These are phyloP conservation scores for Anoplolepis gracilipes DNA, from an alignment of 1,140 invertebrate genomes.

Conservation along the genomic window DNA sequence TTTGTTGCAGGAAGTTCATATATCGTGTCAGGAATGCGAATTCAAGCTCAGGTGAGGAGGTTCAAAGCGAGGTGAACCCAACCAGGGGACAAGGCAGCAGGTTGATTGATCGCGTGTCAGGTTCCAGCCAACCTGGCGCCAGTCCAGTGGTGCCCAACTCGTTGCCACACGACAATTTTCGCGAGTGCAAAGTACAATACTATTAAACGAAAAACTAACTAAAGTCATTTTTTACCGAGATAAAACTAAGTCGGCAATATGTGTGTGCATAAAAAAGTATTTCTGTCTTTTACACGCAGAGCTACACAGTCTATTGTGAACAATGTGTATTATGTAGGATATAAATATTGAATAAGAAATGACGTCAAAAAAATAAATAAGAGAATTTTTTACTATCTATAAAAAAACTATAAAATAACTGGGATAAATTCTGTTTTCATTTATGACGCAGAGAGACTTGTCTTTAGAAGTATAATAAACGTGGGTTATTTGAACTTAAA, in stretches of 20 bases:
- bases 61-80: constrained; percentile 75
- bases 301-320: background rate
- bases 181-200: background rate
- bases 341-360: constrained; percentile 3
- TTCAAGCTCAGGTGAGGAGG: constrained; percentile 68
- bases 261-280: background rate
- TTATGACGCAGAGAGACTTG: background rate
- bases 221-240: constrained; percentile 29
- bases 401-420: background rate
- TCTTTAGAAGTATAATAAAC: background rate
- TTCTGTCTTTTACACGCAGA: background rate
- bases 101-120: constrained; percentile 85
- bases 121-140: constrained; percentile 84
- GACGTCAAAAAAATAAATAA: constrained; percentile 20
- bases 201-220: constrained; percentile 28
- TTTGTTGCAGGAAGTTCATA: constrained; percentile 18
- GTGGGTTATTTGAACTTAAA: constrained; percentile 18
- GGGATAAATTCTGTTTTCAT: background rate
- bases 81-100: constrained; percentile 74
- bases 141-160: constrained; percentile 80
- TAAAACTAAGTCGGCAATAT: background rate
- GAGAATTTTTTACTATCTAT: background rate
- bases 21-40: constrained; percentile 62
- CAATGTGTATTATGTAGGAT: background rate
- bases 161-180: constrained; percentile 37